Conservation (phyloP, 2,797 vertebrate species). For the Smutsia temminckii region DNA sequence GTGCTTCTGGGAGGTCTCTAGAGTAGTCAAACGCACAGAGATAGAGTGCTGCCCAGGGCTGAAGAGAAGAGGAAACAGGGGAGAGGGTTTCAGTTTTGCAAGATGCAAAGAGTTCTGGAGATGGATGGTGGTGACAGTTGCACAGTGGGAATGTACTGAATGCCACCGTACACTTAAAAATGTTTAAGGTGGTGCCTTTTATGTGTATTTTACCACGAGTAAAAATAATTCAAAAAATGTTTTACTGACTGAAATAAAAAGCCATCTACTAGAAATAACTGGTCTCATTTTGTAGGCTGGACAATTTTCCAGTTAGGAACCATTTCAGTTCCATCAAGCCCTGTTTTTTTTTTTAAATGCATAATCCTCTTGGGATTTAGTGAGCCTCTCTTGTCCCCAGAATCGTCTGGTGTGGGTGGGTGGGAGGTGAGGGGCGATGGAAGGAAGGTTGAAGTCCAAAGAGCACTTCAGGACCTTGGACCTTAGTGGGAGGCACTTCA, state of each 20-base stretch:
- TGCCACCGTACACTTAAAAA: not conserved
- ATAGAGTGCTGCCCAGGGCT: not conserved
- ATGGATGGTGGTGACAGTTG: not conserved
- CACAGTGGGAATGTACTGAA: not conserved
- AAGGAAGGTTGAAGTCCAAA: not conserved
- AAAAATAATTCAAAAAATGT: not conserved
- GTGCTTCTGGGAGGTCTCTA: not conserved
- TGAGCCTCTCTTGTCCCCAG: not conserved
- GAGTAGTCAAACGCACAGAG: not conserved
- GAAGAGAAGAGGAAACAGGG: not conserved
- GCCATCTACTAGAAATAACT: conserved; percentile 4
- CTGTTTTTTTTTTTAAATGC: not conserved
- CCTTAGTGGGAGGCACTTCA: not conserved
- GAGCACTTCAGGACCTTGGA: not conserved
- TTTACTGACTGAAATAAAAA: not conserved
- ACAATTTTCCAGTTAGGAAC: conserved; percentile 4
- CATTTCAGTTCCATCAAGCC: not conserved
- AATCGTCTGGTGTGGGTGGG: not conserved
- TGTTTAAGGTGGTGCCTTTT: not conserved
- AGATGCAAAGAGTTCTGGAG: not conserved
- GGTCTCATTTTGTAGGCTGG: conserved; percentile 33
- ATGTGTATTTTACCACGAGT: not conserved
- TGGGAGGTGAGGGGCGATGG: not conserved
- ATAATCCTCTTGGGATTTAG: not conserved
- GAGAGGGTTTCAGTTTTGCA: not conserved